phyloP scores from a whole-genome alignment of 2,113 vertebrate species.

The Microtus ochrogaster region DNA sequence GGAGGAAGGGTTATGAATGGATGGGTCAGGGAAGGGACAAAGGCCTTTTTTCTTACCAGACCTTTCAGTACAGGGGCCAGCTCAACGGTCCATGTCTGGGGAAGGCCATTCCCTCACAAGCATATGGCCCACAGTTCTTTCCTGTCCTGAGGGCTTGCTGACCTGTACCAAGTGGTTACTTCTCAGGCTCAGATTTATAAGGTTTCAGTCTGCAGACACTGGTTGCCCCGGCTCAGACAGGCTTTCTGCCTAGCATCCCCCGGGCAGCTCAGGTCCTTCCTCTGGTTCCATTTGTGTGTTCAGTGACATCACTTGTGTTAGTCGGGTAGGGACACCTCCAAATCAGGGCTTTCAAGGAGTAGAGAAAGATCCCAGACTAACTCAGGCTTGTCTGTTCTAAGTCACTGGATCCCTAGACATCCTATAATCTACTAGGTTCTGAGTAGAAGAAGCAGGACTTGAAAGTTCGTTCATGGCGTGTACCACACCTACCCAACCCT shows the following conservation, averaged over 20 bases:
- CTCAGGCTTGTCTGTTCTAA: neutral
- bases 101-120: neutral
- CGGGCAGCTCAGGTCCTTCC: neutral
- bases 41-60: neutral
- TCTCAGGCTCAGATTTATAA: neutral
- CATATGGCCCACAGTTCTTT: accelerated
- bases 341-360: neutral
- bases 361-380: neutral
- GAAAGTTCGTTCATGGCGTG: accelerated
- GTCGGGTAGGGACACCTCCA: neutral
- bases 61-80: neutral
- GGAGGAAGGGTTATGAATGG: neutral
- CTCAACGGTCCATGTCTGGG: accelerated
- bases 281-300: neutral
- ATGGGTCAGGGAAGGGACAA: neutral
- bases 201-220: neutral
- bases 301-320: neutral
- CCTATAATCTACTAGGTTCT: neutral
- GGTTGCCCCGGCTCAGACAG: neutral
- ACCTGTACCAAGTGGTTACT: no score
- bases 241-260: neutral
- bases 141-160: neutral
- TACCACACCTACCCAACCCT: neutral
- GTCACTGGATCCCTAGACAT: neutral
- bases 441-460: neutral